A percentile compares a stretch with the other conserved stretches of the same genome.
Conservation (phyloP, 2,797 vertebrate genomes). For the Sebastes itinus region DNA sequence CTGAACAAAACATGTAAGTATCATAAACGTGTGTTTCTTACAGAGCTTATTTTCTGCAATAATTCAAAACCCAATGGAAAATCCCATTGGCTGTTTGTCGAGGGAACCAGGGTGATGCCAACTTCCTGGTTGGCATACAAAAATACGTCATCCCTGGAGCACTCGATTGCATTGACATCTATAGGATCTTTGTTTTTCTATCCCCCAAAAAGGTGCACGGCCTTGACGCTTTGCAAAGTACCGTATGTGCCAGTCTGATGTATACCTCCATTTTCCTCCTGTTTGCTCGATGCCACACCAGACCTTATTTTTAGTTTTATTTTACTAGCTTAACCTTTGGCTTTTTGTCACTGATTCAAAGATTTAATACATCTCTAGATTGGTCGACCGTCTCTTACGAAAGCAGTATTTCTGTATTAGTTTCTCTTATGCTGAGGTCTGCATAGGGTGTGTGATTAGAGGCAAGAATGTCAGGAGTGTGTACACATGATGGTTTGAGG, state of each 20-base stretch:
- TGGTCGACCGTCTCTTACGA: not conserved
- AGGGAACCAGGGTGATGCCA: fast-evolving
- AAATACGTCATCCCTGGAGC: too few species aligned
- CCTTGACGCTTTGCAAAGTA: not conserved
- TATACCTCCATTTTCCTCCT: not conserved
- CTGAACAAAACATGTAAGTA: too few species aligned
- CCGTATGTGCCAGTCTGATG: not conserved
- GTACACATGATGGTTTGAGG: not conserved
- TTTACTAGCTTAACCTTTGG: not conserved
- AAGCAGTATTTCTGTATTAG: not conserved
- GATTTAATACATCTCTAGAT: not conserved
- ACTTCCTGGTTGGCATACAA: too few species aligned
- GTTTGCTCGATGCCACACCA: not conserved
- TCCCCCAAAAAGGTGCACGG: not conserved
- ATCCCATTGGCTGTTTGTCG: too few species aligned
- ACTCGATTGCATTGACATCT: not conserved
- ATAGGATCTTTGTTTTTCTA: not conserved
- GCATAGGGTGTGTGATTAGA: not conserved
- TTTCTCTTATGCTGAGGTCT: not conserved
- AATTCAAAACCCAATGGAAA: too few species aligned
- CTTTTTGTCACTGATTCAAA: not conserved
- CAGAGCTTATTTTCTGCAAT: too few species aligned
- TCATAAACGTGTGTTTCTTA: too few species aligned
- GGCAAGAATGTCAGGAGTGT: slow-evolving; percentile 1
- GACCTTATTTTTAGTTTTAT: not conserved